Conservation (phyloP, 2,113 vertebrate genomes). For the Seriola rivoliana region DNA sequence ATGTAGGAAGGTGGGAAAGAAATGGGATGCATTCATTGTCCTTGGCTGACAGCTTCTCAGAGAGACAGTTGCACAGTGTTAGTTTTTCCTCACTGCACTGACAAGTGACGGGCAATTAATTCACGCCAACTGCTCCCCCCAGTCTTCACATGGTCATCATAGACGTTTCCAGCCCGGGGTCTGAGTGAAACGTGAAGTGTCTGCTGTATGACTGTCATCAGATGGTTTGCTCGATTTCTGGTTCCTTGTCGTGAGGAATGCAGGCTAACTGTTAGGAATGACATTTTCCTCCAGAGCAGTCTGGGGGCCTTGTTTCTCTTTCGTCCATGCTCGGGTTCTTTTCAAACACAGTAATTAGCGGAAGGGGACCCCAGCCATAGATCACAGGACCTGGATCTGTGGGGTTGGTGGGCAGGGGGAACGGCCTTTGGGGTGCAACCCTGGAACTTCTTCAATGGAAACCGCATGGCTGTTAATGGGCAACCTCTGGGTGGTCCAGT, state of each 20-base stretch:
- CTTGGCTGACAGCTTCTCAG: conserved; percentile 74
- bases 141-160: conserved; percentile 43
- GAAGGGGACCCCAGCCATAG: conserved; percentile 69
- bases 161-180: conserved; percentile 47
- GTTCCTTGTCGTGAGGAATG: conserved; percentile 45
- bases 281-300: conserved; percentile 53
- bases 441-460: conserved; percentile 77
- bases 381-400: conserved; percentile 69
- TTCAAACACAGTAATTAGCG: conserved; percentile 73
- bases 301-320: conserved; percentile 51
- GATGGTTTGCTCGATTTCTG: conserved; percentile 40
- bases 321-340: conserved; percentile 56
- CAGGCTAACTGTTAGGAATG: conserved; percentile 49
- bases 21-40: conserved; percentile 71
- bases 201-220: conserved; percentile 42
- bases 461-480: conserved; percentile 73
- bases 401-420: conserved; percentile 53
- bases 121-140: conserved; percentile 22
- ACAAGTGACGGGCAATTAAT: conserved; percentile 81
- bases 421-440: conserved; percentile 64
- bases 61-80: conserved; percentile 33
- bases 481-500: conserved; percentile 79
- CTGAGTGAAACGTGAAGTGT: conserved; percentile 46
- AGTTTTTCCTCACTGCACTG: conserved; percentile 54
- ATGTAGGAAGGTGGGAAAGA: conserved; percentile 50